A percentile compares a stretch with the other conserved stretches of the same genome.
phyloP scores from a whole-genome alignment of 2,797 vertebrate species.

The Sebastes flavidus region DNA sequence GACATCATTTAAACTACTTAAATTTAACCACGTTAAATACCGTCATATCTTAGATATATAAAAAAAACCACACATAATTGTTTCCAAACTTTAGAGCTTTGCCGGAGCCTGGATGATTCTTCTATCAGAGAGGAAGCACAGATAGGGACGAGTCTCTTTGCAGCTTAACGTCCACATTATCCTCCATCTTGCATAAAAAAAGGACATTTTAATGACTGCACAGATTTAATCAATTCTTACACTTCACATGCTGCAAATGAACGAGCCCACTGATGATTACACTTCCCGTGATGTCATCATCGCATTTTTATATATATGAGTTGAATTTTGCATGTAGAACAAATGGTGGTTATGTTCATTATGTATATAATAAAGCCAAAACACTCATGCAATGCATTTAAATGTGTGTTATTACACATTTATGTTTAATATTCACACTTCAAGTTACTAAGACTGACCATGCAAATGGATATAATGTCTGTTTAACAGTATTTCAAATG shows the following conservation, averaged over 20 bases:
- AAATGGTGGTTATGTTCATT: not conserved
- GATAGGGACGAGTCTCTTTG: not conserved
- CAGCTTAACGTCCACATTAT: slow-evolving; percentile 31
- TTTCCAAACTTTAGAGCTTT: not conserved
- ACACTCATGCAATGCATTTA: not conserved
- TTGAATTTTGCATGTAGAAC: not conserved
- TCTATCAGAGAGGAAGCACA: not conserved
- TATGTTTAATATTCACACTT: not conserved
- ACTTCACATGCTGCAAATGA: slow-evolving; percentile 41
- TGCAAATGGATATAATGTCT: not conserved
- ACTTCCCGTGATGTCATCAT: slow-evolving; percentile 42
- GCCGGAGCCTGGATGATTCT: not conserved
- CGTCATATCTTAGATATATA: not conserved
- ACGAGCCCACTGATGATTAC: slow-evolving; percentile 49
- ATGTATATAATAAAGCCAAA: not conserved
- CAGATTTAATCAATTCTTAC: slow-evolving; percentile 53
- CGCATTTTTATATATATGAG: not conserved
- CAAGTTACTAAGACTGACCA: not conserved
- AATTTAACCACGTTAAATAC: not conserved
- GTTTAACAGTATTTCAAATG: not conserved
- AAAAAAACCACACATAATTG: not conserved
- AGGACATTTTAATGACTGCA: slow-evolving; percentile 26
- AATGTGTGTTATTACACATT: not conserved
- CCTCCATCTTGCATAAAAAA: slow-evolving; percentile 3
- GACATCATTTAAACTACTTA: not conserved